Evolutionary conservation across 23 tunicate genomes (phyloP), one percentile per base, ranked within the genome.

Genomic region (Clavelina lepadiformis): DNA sequence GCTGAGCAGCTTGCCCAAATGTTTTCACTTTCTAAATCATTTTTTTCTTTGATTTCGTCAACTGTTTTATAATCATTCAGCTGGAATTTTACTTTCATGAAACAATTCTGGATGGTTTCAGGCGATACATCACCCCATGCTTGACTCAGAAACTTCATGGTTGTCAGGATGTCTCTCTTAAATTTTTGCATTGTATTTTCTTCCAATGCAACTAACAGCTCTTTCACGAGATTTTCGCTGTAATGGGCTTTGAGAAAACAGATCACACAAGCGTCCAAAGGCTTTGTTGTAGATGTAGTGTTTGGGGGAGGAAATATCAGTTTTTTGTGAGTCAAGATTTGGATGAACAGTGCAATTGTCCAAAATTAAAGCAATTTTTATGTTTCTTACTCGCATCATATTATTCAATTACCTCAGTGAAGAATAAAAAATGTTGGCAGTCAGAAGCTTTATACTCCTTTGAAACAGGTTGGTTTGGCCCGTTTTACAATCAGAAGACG

Each of bases 331-430:
- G 59, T 53, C 21, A 53, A 27, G 7, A 11, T 53, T n/a, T 13
- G 59, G 21, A 53, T 53, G 59, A n/a, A 27, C 59, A n/a, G 22
- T 53, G 59, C 59, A 8, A 27, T 53, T 53, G 59, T 53, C 59
- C 20, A 53, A 27, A 13, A 53, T 27, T 27, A 53, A 27, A n/a
- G 59, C 59, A 8, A 53, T 53, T 7, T 11, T 53, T 53, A 6
- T 13, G 59, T n/a, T 53, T 13, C 59, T 53, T n/a, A n/a, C 23
- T n/a, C 22, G 15, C 59, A 53, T 13, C 23, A n/a, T 24, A 6
- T 6, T n/a, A n/a, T 53, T 27, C 23, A 53, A 27, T 53, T 11
- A n/a, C 23, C 23, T 53, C 23, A 53, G 26, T 27, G 26, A 53
- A 6, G 5, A n/a, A n/a, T 11, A 24, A 53, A 53, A 53, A 53